A percentile compares a stretch with the other conserved stretches of the same genome.
Evolutionary conservation across 2,113 vertebrate species (phyloP).

Genomic region (Chloroceryle aenea): DNA sequence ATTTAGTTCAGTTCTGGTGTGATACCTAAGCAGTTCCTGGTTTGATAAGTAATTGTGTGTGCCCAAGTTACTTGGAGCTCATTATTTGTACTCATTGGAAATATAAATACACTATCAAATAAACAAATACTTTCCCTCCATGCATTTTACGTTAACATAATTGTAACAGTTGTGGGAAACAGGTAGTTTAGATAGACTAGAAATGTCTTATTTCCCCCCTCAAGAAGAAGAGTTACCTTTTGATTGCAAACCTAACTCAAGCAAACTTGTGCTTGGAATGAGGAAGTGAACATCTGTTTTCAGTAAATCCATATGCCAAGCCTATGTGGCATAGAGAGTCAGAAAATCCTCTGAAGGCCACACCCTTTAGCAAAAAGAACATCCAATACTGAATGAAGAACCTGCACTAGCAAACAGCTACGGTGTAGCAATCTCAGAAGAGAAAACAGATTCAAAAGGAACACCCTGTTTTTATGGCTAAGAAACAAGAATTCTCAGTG

Average conservation of each 20-base stretch:
- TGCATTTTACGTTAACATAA: neutral
- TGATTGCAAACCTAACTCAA: neutral
- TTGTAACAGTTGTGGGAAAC: neutral
- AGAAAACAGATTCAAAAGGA: neutral
- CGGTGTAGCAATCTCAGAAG: neutral
- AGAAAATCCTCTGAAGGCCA: neutral
- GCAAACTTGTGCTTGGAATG: neutral
- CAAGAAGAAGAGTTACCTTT: neutral
- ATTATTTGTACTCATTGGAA: neutral
- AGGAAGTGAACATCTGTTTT: neutral
- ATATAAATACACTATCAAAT: neutral
- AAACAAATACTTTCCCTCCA: neutral
- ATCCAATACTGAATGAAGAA: neutral
- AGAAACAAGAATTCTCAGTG: neutral
- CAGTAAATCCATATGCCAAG: neutral
- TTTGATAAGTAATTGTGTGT: neutral
- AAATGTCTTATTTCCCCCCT: neutral
- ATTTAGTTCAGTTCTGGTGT: neutral
- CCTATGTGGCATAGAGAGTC: neutral
- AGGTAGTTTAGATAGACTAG: neutral
- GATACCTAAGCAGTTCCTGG: neutral
- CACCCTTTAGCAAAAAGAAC: neutral
- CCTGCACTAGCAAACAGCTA: neutral
- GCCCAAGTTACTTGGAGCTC: neutral
- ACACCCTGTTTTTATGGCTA: neutral